Evolutionary conservation across 92 coral and sea anemone species (phyloP).

Genomic region (Hydrozoanthus gracilis): DNA sequence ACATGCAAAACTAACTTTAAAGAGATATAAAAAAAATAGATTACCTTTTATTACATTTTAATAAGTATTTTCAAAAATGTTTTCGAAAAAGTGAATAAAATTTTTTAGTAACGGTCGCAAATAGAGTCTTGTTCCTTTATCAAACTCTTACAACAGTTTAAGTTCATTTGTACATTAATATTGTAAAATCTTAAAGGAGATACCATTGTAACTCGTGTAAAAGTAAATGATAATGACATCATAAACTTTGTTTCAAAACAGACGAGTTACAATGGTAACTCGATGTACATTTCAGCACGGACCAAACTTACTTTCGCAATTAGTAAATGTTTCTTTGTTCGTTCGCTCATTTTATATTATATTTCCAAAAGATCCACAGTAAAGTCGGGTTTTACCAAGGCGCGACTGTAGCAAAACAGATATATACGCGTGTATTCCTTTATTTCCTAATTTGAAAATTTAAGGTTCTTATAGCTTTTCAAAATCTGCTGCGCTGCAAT

Average conservation of each 20-base stretch:
- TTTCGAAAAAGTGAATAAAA: background rate
- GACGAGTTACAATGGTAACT: background rate
- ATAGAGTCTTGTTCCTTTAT: constrained; percentile 8
- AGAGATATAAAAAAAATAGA: background rate
- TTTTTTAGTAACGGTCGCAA: background rate
- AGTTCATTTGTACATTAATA: background rate
- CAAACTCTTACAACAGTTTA: constrained; percentile 5
- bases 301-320: constrained; percentile 3
- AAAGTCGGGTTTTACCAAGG: background rate
- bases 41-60: background rate
- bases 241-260: constrained; percentile 9
- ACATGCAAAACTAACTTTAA: background rate
- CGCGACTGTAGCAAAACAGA: too few species aligned
- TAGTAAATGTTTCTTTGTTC: constrained; percentile 12
- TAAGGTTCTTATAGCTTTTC: background rate
- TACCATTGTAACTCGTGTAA: constrained; percentile 19
- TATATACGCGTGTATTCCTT: background rate
- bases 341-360: background rate
- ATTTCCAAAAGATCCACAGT: constrained; percentile 16
- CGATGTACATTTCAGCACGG: background rate
- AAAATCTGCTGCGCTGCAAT: background rate
- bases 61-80: constrained; percentile 9
- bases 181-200: background rate
- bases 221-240: constrained; percentile 12
- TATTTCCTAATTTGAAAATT: background rate